Evolutionary conservation across 2,888 invertebrate genomes (phyloP), one percentile per base, ranked within the genome.

Genomic region (Galerucella calmariensis): DNA sequence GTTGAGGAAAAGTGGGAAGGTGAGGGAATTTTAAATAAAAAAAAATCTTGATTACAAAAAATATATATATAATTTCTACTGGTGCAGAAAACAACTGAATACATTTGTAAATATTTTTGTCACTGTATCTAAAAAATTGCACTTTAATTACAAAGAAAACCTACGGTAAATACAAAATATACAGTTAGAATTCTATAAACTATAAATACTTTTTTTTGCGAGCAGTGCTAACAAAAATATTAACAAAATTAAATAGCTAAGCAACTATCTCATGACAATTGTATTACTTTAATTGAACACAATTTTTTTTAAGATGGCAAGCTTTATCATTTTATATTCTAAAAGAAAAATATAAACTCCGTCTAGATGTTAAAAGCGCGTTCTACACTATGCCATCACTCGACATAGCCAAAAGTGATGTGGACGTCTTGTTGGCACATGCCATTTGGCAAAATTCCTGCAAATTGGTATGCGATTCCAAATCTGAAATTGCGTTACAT

Each of bases 51-150:
- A 82, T 82, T 83, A 83, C 82, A 83, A 83, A 84, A 83, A 84
- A 84, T 75, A 84, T 84, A 84, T 83, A 84, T 84, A 82, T 83
- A 84, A 83, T 84, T 83, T 82, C 84, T 84, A 84, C 84, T 84
- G 84, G 84, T 82, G 84, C 82, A 77, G 78, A 79, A 81, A 83
- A 82, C 82, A 83, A 83, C 79, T 82, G 81, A 81, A 80, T 80
- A 79, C 72, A 78, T 81, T 82, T 82, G 82, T 78, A 81, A 83
- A 84, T 83, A 84, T 83, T 83, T 84, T 83, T 82, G 82, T 82
- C 82, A 82, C 72, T 75, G 77, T 75, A 74, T 76, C 78, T 76
- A 73, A 79, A 79, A 82, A 83, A 82, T 83, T 83, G 82, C 82
- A 83, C 82, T 83, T 83, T 76, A 79, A 82, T 79, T 78, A 81